A percentile compares a stretch with the other conserved stretches of the same genome.
phyloP scores from a whole-genome alignment of 2,888 invertebrate species.

The Hirtodrosophila histrioides region DNA sequence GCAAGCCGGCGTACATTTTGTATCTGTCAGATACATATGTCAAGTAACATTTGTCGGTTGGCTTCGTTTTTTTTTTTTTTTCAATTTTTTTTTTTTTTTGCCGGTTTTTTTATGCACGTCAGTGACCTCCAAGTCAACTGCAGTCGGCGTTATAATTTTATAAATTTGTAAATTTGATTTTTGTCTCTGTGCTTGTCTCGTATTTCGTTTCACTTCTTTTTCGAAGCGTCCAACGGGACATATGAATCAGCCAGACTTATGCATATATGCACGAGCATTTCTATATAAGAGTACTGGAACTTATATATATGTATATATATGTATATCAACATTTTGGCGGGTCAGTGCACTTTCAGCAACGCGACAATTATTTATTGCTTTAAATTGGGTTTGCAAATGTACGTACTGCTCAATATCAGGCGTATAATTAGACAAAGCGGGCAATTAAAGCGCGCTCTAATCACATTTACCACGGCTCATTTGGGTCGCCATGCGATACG shows the following conservation, averaged over 20 bases:
- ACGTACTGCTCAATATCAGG: conserved; percentile 43
- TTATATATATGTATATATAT: conserved; percentile 8
- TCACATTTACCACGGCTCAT: conserved; percentile 76
- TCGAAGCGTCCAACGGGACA: conserved; percentile 46
- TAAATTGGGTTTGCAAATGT: conserved; percentile 34
- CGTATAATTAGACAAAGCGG: conserved; percentile 68
- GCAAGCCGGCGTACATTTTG: conserved; percentile 43
- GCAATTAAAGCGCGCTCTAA: conserved; percentile 72
- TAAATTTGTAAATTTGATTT: conserved; percentile 57
- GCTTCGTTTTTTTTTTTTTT: neutral
- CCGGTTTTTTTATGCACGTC: conserved; percentile 45
- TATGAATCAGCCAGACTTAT: conserved; percentile 52
- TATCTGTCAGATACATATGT: conserved; percentile 62
- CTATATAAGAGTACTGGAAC: conserved; percentile 2
- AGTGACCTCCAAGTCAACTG: conserved; percentile 53
- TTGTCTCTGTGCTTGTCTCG: conserved; percentile 36
- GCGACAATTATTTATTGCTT: conserved; percentile 71
- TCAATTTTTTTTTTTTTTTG: too few relatives aligned
- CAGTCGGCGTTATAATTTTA: conserved; percentile 50
- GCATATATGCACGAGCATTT: conserved; percentile 14
- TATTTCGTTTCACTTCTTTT: conserved; percentile 45
- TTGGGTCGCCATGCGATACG: conserved; percentile 68
- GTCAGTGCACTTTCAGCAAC: conserved; percentile 69
- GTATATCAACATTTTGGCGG: conserved; percentile 50
- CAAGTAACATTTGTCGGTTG: conserved; percentile 35